Evolutionary conservation across 2,113 vertebrate genomes (phyloP).

Genomic region (Tragelaphus strepsiceros): DNA sequence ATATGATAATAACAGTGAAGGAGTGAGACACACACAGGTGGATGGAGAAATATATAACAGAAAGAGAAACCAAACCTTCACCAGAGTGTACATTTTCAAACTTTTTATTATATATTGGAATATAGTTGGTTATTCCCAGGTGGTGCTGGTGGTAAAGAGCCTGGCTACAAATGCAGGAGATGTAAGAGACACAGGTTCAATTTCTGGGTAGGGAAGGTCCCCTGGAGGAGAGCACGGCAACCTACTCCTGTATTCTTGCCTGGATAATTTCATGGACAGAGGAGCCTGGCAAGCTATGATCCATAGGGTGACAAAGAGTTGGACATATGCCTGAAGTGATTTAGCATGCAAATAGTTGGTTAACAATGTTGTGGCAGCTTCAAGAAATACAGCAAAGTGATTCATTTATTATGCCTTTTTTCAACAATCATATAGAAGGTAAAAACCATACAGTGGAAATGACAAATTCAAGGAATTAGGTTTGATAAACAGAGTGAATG

Average conservation of each 20-base stretch:
- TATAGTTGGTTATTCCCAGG: neutral
- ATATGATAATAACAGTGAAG: neutral
- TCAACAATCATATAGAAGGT: neutral
- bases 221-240: neutral
- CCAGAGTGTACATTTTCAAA: neutral
- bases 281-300: neutral
- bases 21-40: neutral
- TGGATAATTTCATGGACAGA: neutral
- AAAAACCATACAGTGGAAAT: neutral
- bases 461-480: neutral
- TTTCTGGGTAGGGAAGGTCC: neutral
- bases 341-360: neutral
- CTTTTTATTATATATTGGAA: neutral
- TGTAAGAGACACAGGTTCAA: neutral
- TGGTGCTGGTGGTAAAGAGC: neutral
- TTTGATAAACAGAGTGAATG: neutral
- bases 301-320: neutral
- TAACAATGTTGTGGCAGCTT: neutral
- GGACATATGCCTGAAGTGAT: neutral
- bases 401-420: neutral
- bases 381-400: neutral
- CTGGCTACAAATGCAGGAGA: neutral
- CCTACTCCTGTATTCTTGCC: neutral
- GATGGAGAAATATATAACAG: neutral
- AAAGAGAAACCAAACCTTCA: neutral